Base-by-base conservation (phyloP, 2,888 invertebrate species). In the Hedya salicella region DNA sequence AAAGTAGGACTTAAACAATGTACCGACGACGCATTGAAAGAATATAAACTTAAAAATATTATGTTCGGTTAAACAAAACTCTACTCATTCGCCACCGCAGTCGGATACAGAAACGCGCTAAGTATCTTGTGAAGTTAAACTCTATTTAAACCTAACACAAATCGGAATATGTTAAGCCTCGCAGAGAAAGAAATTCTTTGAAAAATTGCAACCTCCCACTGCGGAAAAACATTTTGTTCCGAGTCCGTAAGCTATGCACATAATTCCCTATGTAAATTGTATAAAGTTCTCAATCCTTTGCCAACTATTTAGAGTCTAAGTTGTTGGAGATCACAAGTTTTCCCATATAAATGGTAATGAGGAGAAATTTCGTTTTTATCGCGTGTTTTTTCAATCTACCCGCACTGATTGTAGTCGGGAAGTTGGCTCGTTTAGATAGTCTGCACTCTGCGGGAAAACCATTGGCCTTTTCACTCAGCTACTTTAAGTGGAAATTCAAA, bases 311-410 rank as follows among this genome's bases (percentile, higher is more conserved):
- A 65, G 65, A 73, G 73, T 77, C 72, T 76, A 80, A 82, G 79
- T 83, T 78, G 75, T 77, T 77, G 73, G 74, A 75, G 77, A 68
- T 75, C 78, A 53, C 79, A 87, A 88, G 82, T 88, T 88, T 80
- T 77, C 73, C 87, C 78, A 88, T 88, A 87, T 87, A 88, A 87
- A 88, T 88, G 88, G 81, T 83, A 88, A 88, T 88, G 83, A 80
- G 70, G 62, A 61, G 67, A 73, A 73, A 75, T 73, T 69, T 70
- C 68, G 70, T 77, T 76, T 75, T 78, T 76, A 73, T 75, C 71
- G 72, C 74, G 74, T 50, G 49, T 66, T 66, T 66, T 59, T 65
- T 65, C 65, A 60, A 60, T 65, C 65, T 65, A 30, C 52, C 62
- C 53, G 62, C 52, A 36, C 48, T 52, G 59, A 65, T 60, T 60